Conservation (phyloP, 1,140 invertebrate species). For the Zaprionus davidi region DNA sequence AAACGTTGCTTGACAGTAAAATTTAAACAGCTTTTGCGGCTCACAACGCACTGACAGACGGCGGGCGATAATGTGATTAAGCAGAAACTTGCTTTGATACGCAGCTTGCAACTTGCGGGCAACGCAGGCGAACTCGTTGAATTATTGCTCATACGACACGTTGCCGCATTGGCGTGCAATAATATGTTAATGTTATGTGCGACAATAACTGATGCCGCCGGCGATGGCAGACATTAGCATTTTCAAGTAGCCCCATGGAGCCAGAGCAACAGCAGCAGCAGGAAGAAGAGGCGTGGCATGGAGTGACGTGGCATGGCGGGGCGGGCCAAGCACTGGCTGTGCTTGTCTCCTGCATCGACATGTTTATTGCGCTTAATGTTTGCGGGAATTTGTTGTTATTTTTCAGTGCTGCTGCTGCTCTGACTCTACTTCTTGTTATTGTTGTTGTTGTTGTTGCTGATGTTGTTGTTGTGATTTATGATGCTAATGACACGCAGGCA, state of each 20-base stretch:
- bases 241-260: conserved; percentile 38
- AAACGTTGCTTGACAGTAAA: conserved; percentile 36
- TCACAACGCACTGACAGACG: neutral
- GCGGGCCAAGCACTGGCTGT: conserved; percentile 11
- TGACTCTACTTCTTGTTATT: neutral
- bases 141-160: conserved; percentile 38
- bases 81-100: neutral
- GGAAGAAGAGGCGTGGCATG: neutral
- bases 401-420: conserved; percentile 36
- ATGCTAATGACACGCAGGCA: conserved; percentile 79
- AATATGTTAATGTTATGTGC: conserved; percentile 80
- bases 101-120: conserved; percentile 33
- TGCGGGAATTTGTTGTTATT: conserved; percentile 56
- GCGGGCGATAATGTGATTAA: conserved; percentile 2
- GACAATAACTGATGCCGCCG: conserved; percentile 70
- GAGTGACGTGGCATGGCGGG: neutral
- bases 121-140: conserved; percentile 16
- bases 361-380: conserved; percentile 82
- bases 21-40: conserved; percentile 51
- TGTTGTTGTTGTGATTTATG: conserved; percentile 78
- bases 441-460: conserved; percentile 26
- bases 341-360: conserved; percentile 50
- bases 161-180: conserved; percentile 56
- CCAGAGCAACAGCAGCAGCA: neutral
- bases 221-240: conserved; percentile 67